These are phyloP conservation scores for Paradisaea rubra DNA, from an alignment of 2,113 vertebrate genomes.

Conservation along the genomic window DNA sequence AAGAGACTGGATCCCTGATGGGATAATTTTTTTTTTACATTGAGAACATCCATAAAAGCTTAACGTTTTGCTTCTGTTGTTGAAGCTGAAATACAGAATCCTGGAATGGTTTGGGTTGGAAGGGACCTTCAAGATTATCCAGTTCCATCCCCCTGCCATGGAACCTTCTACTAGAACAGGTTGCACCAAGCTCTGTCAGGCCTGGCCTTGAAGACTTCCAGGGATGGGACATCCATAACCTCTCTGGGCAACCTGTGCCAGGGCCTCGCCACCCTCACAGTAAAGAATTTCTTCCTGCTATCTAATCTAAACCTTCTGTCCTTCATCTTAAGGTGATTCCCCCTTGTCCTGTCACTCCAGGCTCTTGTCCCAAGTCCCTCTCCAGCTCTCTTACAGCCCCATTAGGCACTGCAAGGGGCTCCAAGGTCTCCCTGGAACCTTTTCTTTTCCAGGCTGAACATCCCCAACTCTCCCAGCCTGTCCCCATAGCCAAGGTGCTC, in stretches of 20 bases:
- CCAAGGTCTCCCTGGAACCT: neutral
- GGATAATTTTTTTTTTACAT: neutral
- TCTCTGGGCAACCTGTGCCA: neutral
- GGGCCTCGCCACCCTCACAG: neutral
- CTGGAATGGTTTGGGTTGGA: neutral
- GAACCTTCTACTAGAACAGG: neutral
- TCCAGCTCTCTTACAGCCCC: neutral
- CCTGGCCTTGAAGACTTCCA: neutral
- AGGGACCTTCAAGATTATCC: neutral
- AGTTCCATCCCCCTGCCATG: neutral
- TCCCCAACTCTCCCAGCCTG: neutral
- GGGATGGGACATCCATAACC: accelerated
- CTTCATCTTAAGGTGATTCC: neutral
- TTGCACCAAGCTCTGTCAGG: neutral
- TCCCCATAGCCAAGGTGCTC: neutral
- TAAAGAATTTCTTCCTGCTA: neutral
- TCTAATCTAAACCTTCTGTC: neutral
- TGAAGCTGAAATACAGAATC: neutral
- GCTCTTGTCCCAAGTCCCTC: neutral
- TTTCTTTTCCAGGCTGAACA: neutral
- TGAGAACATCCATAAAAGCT: neutral
- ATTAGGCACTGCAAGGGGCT: neutral
- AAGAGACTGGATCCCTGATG: neutral
- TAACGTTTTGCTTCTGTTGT: neutral
- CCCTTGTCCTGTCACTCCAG: neutral